These are phyloP conservation scores for Pygmarrhopalites habei DNA, from an alignment of 1,140 invertebrate genomes.

Conservation along the genomic window DNA sequence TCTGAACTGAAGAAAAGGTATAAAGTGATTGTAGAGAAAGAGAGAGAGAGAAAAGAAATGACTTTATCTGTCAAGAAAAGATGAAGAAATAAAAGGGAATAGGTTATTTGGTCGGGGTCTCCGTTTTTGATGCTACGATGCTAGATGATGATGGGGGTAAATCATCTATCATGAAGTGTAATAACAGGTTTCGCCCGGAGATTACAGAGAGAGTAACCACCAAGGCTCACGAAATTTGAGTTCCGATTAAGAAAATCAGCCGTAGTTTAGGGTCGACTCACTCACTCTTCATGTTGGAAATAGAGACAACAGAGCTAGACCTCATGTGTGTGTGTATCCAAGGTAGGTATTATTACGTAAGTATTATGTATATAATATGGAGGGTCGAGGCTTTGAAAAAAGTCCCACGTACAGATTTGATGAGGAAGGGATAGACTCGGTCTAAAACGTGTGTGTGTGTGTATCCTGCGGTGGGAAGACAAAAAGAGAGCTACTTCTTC, in stretches of 20 bases:
- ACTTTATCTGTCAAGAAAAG: constrained; percentile 29
- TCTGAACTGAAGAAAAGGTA: not conserved
- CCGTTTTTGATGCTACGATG: constrained; percentile 11
- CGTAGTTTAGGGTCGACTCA: constrained; percentile 6
- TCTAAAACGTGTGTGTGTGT: no score
- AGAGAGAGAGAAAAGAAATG: constrained; percentile 17
- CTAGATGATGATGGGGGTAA: constrained; percentile 24
- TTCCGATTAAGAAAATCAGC: constrained; percentile 38
- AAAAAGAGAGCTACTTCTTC: constrained; percentile 29
- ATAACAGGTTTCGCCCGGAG: constrained; percentile 36
- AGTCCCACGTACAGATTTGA: no score
- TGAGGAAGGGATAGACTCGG: no score
- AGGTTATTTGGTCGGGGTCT: constrained; percentile 16
- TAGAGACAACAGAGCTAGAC: no score
- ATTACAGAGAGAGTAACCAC: constrained; percentile 36
- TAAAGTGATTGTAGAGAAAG: not conserved
- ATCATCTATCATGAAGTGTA: constrained; percentile 35
- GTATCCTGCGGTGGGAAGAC: constrained; percentile 25
- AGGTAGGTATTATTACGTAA: no score
- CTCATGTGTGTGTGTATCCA: no score
- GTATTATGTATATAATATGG: no score
- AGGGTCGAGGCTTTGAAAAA: no score
- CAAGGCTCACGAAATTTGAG: constrained; percentile 38
- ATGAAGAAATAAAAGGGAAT: constrained; percentile 26
- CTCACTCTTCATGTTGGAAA: constrained; percentile 13